Base-by-base conservation (phyloP, 2,888 invertebrate genomes). In the Leucoptera coffeella region DNA sequence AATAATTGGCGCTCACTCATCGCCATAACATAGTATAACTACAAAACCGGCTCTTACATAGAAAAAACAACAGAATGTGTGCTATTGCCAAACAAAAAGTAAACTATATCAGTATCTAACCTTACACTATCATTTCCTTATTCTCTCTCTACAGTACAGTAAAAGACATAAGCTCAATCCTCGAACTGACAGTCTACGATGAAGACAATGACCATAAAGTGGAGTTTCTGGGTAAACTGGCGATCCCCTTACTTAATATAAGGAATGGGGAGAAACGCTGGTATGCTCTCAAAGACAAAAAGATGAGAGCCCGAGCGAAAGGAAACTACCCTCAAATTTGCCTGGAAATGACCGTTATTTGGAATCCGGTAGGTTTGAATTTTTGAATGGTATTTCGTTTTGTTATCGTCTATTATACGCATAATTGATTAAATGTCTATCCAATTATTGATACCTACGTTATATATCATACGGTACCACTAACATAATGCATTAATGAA, bases 151-250 rank as follows among this genome's bases (percentile, higher is more conserved):
- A 28, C 54, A 85, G 85, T 50, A 89, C 89, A 54, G 81, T 91
- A n/a, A 90, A 94, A 50, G 99, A 99, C 50, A 90, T 99, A 36
- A 93, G 95, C 43, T 87, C 92, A 27, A 82, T 90, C 25, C 64
- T 99, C 36, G 97, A 99, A 47, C 73, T 99, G 27, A 96, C 96
- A 0, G 93, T 99, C 0, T 97, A 85, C 54, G 97, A 99, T 47
- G 97, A 99, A 61, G 97, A 99, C 54, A 80, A 94, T 32, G 94
- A 95, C 51, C 95, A 96, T 54, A 96, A 96, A 56, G 94, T 93
- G 8, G 97, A 99, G 55, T 99, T 99, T 52, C 69, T 99, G 9
- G 99, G 99, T 2, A 92, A 90, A 56, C 71, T 96, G 7, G 82
- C 84, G 3, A 81, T 97, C 38, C 96, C 96, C 0, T 55, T 97